Evolutionary conservation across 2,888 invertebrate species (phyloP), one percentile per base, ranked within the genome.

Genomic region (Chirona hameri): DNA sequence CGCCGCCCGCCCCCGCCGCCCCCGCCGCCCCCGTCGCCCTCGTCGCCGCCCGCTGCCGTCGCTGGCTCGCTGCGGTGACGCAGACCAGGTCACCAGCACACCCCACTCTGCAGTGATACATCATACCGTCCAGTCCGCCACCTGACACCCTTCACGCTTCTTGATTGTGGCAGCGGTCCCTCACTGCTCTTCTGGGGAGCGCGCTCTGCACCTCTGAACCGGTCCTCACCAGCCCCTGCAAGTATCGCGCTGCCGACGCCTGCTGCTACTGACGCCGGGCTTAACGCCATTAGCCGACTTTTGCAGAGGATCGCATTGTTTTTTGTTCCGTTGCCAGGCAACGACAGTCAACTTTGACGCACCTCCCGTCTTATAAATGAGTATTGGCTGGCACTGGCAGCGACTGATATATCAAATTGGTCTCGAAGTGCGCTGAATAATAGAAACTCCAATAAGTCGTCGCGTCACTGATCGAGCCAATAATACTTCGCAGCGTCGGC

Each of bases 361-460:
- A 27, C 9, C 72, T 29, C 72, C 27, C 72, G 72, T 72, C 72
- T 72, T 31, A 72, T 72, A 72, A 72, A 72, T 72, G 72, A 72
- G 29, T 72, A 72, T 72, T 72, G 72, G 72, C 29, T 14, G 65
- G 65, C n/a, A 9, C 65, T 65, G 27, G 65, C 65, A 65, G 65
- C 65, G n/a, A 65, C 65, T 65, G 31, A 72, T 72, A 31, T 72
- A 31, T 72, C 72, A 72, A 31, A 31, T 72, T 31, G 72, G 29
- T 72, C 72, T 31, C 72, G 31, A 29, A 18, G 72, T 18, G 15
- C 0, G 18, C 72, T 72, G 31, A 72, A 72, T 72, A 72, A 72
- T 72, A 72, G 31, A 72, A 72, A 72, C 72, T 31, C 24, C 72
- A 72, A 72, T 72, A 72, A 31, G 31, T 15, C 31, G 72, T 9